phyloP scores from a whole-genome alignment of 2,888 invertebrate genomes.

The Epinotia bilunana region DNA sequence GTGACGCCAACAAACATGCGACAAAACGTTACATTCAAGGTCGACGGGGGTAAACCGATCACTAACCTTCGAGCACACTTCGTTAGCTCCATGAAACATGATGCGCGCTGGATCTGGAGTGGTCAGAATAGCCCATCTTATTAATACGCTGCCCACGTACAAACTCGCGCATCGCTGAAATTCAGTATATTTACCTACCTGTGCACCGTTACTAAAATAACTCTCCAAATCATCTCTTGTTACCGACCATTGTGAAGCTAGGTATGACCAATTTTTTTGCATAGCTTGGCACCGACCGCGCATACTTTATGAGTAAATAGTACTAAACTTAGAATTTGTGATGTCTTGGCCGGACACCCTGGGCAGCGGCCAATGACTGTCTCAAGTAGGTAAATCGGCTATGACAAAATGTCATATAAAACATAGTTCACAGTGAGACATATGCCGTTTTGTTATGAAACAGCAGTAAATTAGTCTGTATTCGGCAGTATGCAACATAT shows the following conservation, averaged over 20 bases:
- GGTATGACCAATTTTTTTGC: conserved; percentile 45
- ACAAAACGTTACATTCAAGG: neutral
- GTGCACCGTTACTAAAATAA: conserved; percentile 66
- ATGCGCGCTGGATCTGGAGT: conserved; percentile 64
- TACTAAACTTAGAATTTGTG: conserved; percentile 64
- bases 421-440: neutral
- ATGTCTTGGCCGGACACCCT: conserved; percentile 51
- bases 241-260: conserved; percentile 48
- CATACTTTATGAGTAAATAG: conserved; percentile 61
- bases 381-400: conserved; percentile 47
- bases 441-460: neutral
- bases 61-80: neutral
- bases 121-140: conserved; percentile 69
- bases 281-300: conserved; percentile 36
- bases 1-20: too few species aligned
- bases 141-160: conserved; percentile 72
- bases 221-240: conserved; percentile 61
- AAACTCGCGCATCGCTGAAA: conserved; percentile 62
- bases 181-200: conserved; percentile 68
- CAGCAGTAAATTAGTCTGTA: conserved; percentile 6
- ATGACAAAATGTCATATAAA: neutral
- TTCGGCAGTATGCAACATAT: conserved; percentile 8
- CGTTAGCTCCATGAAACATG: conserved; percentile 60
- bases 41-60: neutral
- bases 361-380: conserved; percentile 59